Conservation (phyloP, 2,888 invertebrate genomes). For the Pelosia muscerda region DNA sequence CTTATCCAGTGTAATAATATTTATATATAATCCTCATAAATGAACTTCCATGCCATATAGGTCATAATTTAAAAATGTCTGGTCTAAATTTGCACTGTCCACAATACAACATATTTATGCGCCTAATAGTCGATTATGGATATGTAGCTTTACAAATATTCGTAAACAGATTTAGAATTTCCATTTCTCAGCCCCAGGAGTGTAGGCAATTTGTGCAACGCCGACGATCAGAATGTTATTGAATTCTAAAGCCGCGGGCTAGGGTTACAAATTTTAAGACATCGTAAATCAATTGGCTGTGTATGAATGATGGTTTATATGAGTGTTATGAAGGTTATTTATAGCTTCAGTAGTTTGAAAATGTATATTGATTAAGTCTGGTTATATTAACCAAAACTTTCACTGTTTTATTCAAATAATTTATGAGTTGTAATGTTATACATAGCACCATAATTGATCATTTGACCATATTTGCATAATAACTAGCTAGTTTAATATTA, state of each 20-base stretch:
- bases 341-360: neutral
- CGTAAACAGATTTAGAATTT: constrained; percentile 44
- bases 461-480: too few species aligned
- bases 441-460: too few species aligned
- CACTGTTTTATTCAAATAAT: too few species aligned
- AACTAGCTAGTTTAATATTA: neutral
- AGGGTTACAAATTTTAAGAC: constrained; percentile 62
- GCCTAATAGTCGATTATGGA: neutral
- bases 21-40: too few species aligned
- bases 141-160: constrained; percentile 21
- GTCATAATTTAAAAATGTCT: too few species aligned
- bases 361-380: neutral
- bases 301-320: constrained; percentile 25
- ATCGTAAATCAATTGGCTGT: constrained; percentile 44
- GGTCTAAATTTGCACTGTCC: too few species aligned
- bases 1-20: too few species aligned
- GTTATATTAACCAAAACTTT: too few species aligned
- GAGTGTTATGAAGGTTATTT: neutral
- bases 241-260: constrained; percentile 61
- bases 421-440: too few species aligned
- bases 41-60: too few species aligned
- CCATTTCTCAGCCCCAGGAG: constrained; percentile 53
- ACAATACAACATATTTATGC: too few species aligned
- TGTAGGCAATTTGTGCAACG: constrained; percentile 54
- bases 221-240: constrained; percentile 65